Base-by-base conservation (phyloP, 2,797 vertebrate genomes). In the Semaprochilodus insignis region DNA sequence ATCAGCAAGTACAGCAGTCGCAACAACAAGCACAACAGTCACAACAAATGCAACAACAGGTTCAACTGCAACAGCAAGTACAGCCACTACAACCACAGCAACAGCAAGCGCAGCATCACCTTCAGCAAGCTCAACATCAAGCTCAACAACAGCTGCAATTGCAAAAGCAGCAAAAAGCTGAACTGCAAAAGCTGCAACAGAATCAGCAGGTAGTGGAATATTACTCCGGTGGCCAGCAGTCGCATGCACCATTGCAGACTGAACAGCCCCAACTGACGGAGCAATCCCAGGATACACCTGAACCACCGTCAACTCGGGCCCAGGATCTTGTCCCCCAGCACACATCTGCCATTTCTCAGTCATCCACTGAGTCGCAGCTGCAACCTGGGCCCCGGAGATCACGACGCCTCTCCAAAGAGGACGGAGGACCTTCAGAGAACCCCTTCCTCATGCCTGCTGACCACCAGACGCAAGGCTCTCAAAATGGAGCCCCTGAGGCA, bases 351-450 rank as follows among this genome's bases (percentile, higher is more conserved):
- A 90, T 93, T 52, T 88, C 92, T n/a, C 91, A 90, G 78, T 88
- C 87, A 81, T 85, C 91, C 0, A 80, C 81, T 0, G 93, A 93
- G 2, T 83, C 86, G 0, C 90, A 89, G 27, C 63, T 1, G 19
- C 91, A 88, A 51, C 86, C 91, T 11, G 80, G 85, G 74, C 96
- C 96, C 6, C 96, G 97, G 74, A 92, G 97, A n/a, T 98, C 97
- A 13, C 95, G 97, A 2, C 95, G 97, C 74, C 95, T 99, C 85
- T 99, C 98, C 19, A 99, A 97, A 92, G 97, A 99, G 89, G 97
- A 96, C 0, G 95, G 94, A 21, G 92, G 95, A 44, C 95, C 97
- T 11, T 89, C 89, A 0, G 97, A 96, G 23, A 95, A 94, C 82
- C 95, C 95, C 13, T 93, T 93, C 72, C 89, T 91, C 4, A 81